Evolutionary conservation across 2,113 vertebrate genomes (phyloP).

Genomic region (Atrichornis clamosus): DNA sequence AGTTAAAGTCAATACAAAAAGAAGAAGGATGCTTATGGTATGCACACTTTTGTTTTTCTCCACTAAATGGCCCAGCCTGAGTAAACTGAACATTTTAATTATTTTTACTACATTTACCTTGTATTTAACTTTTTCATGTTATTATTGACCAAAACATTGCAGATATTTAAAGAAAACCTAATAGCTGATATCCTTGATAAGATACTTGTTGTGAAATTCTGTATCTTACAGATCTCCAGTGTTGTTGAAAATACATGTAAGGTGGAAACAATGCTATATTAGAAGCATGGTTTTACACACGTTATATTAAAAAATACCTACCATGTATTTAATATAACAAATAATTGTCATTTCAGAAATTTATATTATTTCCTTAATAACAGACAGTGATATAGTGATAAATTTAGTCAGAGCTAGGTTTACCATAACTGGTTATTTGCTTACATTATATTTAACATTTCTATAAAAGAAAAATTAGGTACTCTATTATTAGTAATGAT

Average conservation of each 20-base stretch:
- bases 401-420: neutral
- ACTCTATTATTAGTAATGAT: neutral
- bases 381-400: neutral
- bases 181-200: neutral
- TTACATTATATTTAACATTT: fast-evolving
- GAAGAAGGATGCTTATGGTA: fast-evolving
- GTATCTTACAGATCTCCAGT: neutral
- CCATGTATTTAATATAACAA: neutral
- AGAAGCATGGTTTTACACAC: neutral
- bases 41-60: neutral
- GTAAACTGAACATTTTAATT: neutral
- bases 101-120: neutral
- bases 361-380: neutral
- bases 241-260: neutral
- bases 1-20: neutral
- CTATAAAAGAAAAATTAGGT: neutral
- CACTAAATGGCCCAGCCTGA: neutral
- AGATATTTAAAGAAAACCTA: neutral
- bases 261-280: neutral
- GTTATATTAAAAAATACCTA: neutral
- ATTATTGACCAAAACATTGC: neutral
- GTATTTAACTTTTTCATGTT: neutral
- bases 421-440: neutral
- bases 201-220: neutral
- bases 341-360: neutral